phyloP scores from a whole-genome alignment of 1,140 invertebrate species.

The Vollenhovia emeryi region DNA sequence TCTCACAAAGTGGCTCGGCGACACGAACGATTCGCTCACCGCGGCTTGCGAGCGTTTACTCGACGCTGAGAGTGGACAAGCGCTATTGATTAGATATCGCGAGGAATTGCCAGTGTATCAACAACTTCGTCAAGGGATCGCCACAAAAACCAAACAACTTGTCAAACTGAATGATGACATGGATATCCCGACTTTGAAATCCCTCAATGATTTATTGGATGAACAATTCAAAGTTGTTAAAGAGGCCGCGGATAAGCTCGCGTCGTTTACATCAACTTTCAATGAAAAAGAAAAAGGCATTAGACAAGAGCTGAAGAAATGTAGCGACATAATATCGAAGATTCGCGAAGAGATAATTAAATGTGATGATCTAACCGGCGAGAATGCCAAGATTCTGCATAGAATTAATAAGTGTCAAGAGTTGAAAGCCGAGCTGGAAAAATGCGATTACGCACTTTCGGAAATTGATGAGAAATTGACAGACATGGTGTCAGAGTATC shows the following conservation, averaged over 20 bases:
- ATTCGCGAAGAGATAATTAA: slow-evolving; percentile 94
- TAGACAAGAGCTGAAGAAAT: slow-evolving; percentile 89
- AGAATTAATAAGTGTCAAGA: slow-evolving; percentile 91
- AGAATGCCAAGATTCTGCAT: slow-evolving; percentile 93
- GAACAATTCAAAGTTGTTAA: slow-evolving; percentile 93
- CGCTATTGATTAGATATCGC: slow-evolving; percentile 92
- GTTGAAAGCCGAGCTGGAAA: slow-evolving; percentile 89
- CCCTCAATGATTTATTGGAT: slow-evolving; percentile 89
- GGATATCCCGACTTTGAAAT: slow-evolving; percentile 89
- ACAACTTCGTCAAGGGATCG: slow-evolving; percentile 91
- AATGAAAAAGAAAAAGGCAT: slow-evolving; percentile 91
- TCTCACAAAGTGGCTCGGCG: slow-evolving; percentile 93
- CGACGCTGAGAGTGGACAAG: slow-evolving; percentile 92
- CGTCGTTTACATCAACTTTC: slow-evolving; percentile 89
- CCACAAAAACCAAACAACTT: slow-evolving; percentile 92
- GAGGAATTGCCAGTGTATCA: slow-evolving; percentile 93
- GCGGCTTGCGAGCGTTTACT: slow-evolving; percentile 91
- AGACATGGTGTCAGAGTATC: slow-evolving; percentile 90
- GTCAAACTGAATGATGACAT: slow-evolving; percentile 91
- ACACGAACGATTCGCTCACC: slow-evolving; percentile 91
- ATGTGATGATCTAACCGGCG: slow-evolving; percentile 96
- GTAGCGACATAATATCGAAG: slow-evolving; percentile 89
- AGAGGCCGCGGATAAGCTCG: slow-evolving; percentile 91
- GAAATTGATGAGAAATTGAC: slow-evolving; percentile 87
- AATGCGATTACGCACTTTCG: slow-evolving; percentile 84